Conservation (phyloP, 2,888 invertebrate species). For the Podabrus alpinus region DNA sequence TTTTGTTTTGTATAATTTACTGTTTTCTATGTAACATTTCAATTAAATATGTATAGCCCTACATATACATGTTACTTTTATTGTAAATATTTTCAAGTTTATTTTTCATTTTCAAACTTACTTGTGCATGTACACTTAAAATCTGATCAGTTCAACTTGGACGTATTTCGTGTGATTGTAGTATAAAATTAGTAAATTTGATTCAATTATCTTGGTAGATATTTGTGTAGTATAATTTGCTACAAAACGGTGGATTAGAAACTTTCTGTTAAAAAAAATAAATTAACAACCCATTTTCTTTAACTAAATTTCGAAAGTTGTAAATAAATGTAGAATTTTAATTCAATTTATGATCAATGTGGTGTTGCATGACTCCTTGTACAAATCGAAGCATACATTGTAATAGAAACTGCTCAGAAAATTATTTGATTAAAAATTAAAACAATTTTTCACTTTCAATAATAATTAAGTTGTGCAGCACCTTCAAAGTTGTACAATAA, state of each 20-base stretch:
- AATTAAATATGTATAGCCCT: neutral
- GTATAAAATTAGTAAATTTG: neutral
- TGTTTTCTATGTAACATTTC: neutral
- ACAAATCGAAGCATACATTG: neutral
- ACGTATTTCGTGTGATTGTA: neutral
- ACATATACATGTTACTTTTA: neutral
- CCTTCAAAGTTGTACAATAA: neutral
- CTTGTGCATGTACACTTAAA: neutral
- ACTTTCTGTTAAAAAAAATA: neutral
- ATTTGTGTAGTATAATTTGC: neutral
- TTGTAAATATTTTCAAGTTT: neutral
- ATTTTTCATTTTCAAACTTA: neutral
- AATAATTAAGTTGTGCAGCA: neutral
- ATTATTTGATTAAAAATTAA: too few species aligned
- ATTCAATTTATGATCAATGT: neutral
- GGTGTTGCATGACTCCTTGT: neutral
- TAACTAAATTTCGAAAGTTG: neutral
- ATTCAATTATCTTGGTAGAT: neutral
- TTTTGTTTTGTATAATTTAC: neutral
- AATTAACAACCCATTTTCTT: neutral
- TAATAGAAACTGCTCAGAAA: neutral
- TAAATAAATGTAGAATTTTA: neutral
- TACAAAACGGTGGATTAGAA: neutral
- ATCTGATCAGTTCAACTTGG: neutral
- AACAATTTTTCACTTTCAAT: neutral